These are phyloP conservation scores for Bombus affinis DNA, from an alignment of 1,140 invertebrate species.

Conservation along the genomic window DNA sequence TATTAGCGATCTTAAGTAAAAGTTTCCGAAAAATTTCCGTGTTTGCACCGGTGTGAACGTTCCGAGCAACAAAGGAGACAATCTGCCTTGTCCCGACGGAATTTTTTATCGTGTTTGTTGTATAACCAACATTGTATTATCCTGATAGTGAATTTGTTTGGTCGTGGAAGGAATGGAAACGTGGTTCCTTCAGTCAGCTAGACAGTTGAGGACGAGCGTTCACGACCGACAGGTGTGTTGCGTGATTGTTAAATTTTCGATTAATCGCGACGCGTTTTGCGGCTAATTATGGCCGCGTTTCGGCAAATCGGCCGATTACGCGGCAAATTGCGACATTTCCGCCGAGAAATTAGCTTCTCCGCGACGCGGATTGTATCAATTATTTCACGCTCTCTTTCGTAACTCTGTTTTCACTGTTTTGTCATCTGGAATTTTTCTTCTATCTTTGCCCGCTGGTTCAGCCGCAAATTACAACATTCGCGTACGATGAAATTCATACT, in stretches of 20 bases:
- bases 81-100: background rate
- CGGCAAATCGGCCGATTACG: background rate
- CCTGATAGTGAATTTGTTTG: background rate
- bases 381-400: background rate
- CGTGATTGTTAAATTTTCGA: background rate
- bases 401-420: background rate
- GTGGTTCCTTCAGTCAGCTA: background rate
- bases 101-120: background rate
- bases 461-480: background rate
- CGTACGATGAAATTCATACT: background rate
- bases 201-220: constrained; percentile 34
- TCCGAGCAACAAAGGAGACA: background rate
- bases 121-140: background rate
- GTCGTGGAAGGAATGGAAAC: constrained; percentile 8
- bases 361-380: background rate
- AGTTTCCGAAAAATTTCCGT: background rate
- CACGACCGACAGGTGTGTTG: constrained; percentile 37
- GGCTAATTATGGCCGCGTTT: background rate
- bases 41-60: background rate
- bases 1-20: background rate
- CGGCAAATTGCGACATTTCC: background rate
- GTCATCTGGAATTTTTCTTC: background rate
- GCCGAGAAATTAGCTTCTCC: background rate
- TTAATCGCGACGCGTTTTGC: background rate
- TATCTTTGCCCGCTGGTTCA: background rate